Conservation (phyloP, 2,888 invertebrate genomes). For the Neoitamus cyanurus region DNA sequence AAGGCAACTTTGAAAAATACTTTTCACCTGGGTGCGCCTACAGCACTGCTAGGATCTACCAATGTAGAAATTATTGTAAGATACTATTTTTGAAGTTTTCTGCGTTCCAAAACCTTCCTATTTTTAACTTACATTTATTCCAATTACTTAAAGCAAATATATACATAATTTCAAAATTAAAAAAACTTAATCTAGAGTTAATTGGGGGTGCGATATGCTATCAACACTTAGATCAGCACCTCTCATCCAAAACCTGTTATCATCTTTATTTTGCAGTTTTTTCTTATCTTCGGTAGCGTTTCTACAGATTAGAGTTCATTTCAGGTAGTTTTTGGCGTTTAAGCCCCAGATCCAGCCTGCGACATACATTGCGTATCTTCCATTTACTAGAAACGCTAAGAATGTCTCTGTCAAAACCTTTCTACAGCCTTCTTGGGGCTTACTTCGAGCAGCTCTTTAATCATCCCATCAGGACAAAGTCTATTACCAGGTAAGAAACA, state of each 20-base stretch:
- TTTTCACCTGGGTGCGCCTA: background rate
- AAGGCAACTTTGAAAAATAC: background rate
- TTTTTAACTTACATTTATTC: too few relatives aligned
- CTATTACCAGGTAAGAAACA: slow-evolving; percentile 76
- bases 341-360: background rate
- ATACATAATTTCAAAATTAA: background rate
- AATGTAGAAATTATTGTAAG: too few relatives aligned
- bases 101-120: too few relatives aligned
- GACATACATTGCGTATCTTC: background rate
- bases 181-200: background rate
- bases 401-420: slow-evolving; percentile 71
- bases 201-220: background rate
- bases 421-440: slow-evolving; percentile 75
- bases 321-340: background rate
- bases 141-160: background rate
- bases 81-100: too few relatives aligned
- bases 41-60: too few relatives aligned
- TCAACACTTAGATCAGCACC: background rate
- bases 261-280: background rate
- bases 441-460: slow-evolving; percentile 82
- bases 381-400: background rate
- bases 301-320: background rate
- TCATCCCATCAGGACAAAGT: slow-evolving; percentile 82
- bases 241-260: background rate
- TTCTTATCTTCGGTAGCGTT: background rate